phyloP scores from a whole-genome alignment of 2,888 invertebrate genomes.

The Eupithecia inturbata region DNA sequence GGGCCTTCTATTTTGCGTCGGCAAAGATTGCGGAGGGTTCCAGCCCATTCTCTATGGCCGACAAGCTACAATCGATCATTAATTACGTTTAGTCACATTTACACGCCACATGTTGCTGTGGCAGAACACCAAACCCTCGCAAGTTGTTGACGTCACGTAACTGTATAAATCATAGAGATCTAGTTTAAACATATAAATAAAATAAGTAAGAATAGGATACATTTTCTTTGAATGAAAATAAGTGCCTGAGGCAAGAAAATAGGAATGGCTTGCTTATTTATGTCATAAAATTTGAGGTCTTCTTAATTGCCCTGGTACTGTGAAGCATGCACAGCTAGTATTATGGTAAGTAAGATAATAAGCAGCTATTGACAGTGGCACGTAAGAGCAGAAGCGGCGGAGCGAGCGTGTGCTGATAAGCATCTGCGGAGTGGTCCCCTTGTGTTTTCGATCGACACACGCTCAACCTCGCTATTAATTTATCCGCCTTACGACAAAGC shows the following conservation, averaged over 20 bases:
- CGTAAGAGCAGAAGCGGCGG: slow-evolving; percentile 57
- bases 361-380: slow-evolving; percentile 55
- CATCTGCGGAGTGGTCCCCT: slow-evolving; percentile 83
- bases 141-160: slow-evolving; percentile 37
- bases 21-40: slow-evolving; percentile 77
- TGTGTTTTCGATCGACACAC: slow-evolving; percentile 74
- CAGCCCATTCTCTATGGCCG: slow-evolving; percentile 64
- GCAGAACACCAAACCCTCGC: slow-evolving; percentile 52
- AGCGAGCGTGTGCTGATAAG: slow-evolving; percentile 75
- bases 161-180: neutral
- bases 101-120: slow-evolving; percentile 78
- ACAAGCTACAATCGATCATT: slow-evolving; percentile 79
- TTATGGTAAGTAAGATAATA: slow-evolving; percentile 51
- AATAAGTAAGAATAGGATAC: neutral
- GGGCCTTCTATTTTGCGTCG: slow-evolving; percentile 72
- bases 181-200: neutral
- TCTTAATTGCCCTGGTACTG: neutral
- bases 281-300: neutral
- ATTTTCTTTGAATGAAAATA: neutral
- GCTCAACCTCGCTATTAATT: slow-evolving; percentile 80
- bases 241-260: neutral
- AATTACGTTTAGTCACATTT: slow-evolving; percentile 82
- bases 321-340: slow-evolving; percentile 33
- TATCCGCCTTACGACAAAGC: slow-evolving; percentile 77
- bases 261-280: neutral